These are phyloP conservation scores for Caenorhabditis japonica DNA, from an alignment of 2,888 invertebrate species.

Conservation along the genomic window DNA sequence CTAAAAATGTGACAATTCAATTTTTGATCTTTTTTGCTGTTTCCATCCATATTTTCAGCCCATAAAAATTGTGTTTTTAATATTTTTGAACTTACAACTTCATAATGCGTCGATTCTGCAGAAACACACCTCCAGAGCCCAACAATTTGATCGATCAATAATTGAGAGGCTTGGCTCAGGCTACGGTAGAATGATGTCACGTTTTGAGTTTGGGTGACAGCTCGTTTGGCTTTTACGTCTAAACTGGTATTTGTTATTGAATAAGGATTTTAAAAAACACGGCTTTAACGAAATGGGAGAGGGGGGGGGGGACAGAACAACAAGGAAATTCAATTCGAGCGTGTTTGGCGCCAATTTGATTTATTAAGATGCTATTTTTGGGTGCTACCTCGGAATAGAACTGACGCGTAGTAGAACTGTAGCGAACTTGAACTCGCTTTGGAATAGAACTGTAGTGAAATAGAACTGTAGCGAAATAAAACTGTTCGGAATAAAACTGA, in stretches of 20 bases:
- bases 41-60: not conserved
- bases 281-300: too few species aligned
- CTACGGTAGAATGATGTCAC: slow-evolving; percentile 7
- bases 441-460: too few species aligned
- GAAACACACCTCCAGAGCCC: slow-evolving; percentile 15
- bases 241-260: not conserved
- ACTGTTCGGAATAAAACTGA: too few species aligned
- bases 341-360: too few species aligned
- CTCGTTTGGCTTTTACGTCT: slow-evolving; percentile 44
- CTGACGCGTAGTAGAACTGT: too few species aligned
- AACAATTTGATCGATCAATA: slow-evolving; percentile 23
- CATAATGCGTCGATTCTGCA: slow-evolving; percentile 5
- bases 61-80: not conserved
- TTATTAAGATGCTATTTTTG: too few species aligned
- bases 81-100: slow-evolving; percentile 10
- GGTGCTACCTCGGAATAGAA: too few species aligned
- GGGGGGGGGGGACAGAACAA: not conserved
- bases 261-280: not conserved
- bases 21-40: too few species aligned
- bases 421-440: too few species aligned
- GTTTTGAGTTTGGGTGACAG: slow-evolving; percentile 10
- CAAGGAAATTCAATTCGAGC: not conserved
- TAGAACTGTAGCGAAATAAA: too few species aligned
- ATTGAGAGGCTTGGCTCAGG: slow-evolving; percentile 11
- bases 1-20: too few species aligned